These are phyloP conservation scores for Rhopalosiphum padi DNA, from an alignment of 1,140 invertebrate species.

Conservation along the genomic window DNA sequence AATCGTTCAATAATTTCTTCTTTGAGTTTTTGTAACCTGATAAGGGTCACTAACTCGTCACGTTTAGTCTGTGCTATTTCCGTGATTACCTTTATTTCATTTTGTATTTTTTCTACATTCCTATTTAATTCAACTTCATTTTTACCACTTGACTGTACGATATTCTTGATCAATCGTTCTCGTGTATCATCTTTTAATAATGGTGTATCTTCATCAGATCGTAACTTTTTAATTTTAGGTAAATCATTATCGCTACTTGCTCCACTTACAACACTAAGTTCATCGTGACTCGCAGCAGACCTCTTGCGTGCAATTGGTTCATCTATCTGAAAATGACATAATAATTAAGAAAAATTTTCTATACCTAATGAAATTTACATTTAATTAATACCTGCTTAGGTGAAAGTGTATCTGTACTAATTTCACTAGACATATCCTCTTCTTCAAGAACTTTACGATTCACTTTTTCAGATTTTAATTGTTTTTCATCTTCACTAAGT, in stretches of 20 bases:
- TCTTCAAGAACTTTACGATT: background rate
- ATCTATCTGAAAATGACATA: constrained; percentile 33
- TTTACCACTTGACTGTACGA: constrained; percentile 48
- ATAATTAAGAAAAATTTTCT: background rate
- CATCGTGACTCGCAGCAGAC: constrained; percentile 53
- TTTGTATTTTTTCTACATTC: constrained; percentile 53
- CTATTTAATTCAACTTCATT: constrained; percentile 43
- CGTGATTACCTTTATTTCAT: constrained; percentile 52
- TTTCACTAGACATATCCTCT: constrained; percentile 48
- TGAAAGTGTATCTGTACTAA: constrained; percentile 47
- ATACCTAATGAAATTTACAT: background rate
- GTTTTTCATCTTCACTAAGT: constrained; percentile 26
- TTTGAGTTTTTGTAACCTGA: constrained; percentile 50
- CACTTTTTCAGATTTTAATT: constrained; percentile 7
- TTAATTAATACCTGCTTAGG: constrained; percentile 44
- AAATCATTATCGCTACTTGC: constrained; percentile 55
- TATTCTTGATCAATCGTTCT: constrained; percentile 49
- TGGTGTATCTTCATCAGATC: constrained; percentile 30
- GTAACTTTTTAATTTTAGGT: constrained; percentile 42
- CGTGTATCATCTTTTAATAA: constrained; percentile 51
- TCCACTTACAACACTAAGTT: constrained; percentile 51
- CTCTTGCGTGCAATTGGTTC: constrained; percentile 49
- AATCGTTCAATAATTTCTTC: constrained; percentile 53
- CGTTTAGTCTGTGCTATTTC: constrained; percentile 55
- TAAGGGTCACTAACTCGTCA: constrained; percentile 45